Percentiles rank a stretch among this genome's conserved stretches.
phyloP scores from a whole-genome alignment of 2,888 invertebrate genomes.

The Tuberolachnus salignus region DNA sequence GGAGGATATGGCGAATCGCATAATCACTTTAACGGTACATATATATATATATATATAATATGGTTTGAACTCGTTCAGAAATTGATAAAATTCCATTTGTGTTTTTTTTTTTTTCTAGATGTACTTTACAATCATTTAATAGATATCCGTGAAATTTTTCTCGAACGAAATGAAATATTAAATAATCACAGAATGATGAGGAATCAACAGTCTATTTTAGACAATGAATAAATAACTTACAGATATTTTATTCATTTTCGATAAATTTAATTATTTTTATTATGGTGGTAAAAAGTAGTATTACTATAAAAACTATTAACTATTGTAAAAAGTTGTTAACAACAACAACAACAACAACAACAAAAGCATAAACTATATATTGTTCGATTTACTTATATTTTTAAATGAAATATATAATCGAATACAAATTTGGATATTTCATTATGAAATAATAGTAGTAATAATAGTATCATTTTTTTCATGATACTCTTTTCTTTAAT shows the following conservation, averaged over 20 bases:
- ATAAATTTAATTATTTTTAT: neutral
- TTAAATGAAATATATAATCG: no score
- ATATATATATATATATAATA: neutral
- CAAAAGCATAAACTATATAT: no score
- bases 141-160: neutral
- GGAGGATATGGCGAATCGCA: constrained; percentile 32
- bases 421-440: no score
- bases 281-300: neutral
- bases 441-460: no score
- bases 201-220: neutral
- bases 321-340: no score
- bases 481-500: no score
- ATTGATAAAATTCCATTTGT: neutral
- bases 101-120: constrained; percentile 19
- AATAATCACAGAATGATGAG: constrained; percentile 10
- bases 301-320: no score
- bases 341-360: no score
- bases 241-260: neutral
- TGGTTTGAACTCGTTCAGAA: no score
- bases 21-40: constrained; percentile 3
- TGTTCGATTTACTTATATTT: no score
- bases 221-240: neutral
- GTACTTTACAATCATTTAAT: constrained; percentile 22
- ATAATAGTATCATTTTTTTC: no score
- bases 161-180: constrained; percentile 19